Evolutionary conservation across 2,888 invertebrate genomes (phyloP).

Genomic region (Buathra laborator): DNA sequence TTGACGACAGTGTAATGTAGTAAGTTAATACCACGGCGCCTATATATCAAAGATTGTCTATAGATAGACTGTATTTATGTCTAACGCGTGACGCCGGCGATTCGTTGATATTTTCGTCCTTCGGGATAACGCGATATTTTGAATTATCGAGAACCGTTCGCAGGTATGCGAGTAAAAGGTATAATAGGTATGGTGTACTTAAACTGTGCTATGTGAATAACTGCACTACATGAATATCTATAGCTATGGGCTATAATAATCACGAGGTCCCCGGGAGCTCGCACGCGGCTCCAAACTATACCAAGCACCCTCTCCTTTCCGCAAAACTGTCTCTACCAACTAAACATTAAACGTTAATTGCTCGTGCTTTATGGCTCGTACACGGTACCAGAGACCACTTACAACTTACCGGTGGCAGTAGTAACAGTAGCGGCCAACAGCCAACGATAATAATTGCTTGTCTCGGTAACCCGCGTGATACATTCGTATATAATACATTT

Average conservation of each 20-base stretch:
- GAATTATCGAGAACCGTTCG: constrained; percentile 53
- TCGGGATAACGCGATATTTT: constrained; percentile 56
- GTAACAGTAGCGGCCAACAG: constrained; percentile 41
- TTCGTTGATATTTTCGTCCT: constrained; percentile 51
- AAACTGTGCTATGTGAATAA: neutral
- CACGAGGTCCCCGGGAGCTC: constrained; percentile 34
- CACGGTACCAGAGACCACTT: constrained; percentile 49
- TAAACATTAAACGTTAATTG: constrained; percentile 65
- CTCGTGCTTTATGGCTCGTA: constrained; percentile 63
- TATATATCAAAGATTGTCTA: neutral
- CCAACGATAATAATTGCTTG: constrained; percentile 59
- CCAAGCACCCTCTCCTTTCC: constrained; percentile 37
- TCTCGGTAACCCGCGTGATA: constrained; percentile 45
- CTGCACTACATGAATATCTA: constrained; percentile 3
- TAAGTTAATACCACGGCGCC: too few species aligned
- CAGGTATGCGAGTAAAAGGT: constrained; percentile 53
- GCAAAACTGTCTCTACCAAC: constrained; percentile 62
- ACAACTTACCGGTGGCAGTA: constrained; percentile 31
- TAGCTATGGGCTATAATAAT: constrained; percentile 46
- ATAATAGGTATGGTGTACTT: constrained; percentile 14
- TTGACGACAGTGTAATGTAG: too few species aligned
- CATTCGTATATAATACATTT: constrained; percentile 45
- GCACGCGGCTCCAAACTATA: constrained; percentile 16
- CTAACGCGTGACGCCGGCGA: neutral
- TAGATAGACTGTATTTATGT: neutral